Base-by-base conservation (phyloP, 2,797 vertebrate species). In the Streptopelia turtur region DNA sequence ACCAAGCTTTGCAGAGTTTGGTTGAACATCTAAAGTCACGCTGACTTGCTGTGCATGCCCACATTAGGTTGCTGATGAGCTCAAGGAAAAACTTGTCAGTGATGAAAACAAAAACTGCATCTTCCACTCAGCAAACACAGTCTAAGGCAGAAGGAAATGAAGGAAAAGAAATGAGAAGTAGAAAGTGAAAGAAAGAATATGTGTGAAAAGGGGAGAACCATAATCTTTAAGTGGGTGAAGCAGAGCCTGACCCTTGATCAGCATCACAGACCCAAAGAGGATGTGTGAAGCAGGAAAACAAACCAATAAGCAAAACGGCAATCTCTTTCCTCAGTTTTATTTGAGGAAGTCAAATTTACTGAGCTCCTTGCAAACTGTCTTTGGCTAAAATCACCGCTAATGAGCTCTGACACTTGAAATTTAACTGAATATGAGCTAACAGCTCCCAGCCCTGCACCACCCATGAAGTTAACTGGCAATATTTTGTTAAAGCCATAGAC, bases 351-450 rank as follows among this genome's bases (percentile, higher is more conserved):
- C 69, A 89, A 89, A 95, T 97, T 97, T 96, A 94, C 95, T 9
- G 22, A 96, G 97, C 93, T 94, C 87, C 96, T 97, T 91, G 57
- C 94, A 94, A 96, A 78, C 90, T 69, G 97, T 97, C 97, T 97
- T 97, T 98, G 97, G 97, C 96, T 98, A 98, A 96, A 98, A 94
- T 98, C 98, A 98, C 90, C 13, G 3, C 95, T 98, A 98, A 98
- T 27, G 53, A 98, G 96, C 92, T 97, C 95, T 98, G 98, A 98
- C 98, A 96, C 96, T 41, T 97, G 97, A 97, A 98, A 98, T 97
- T 96, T 97, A 97, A 96, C 97, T 87, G 95, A 93, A 92, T 96
- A 93, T 47, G 89, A 95, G 95, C 95, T 96, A 97, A 97, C 96
- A 94, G 95, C 96, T 98, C 97, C 97, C 97, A 98, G 97, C 96